Percentiles rank a stretch among this genome's conserved stretches.
Conservation (phyloP, 1,140 invertebrate species). For the Pogonomyrmex californicus region DNA sequence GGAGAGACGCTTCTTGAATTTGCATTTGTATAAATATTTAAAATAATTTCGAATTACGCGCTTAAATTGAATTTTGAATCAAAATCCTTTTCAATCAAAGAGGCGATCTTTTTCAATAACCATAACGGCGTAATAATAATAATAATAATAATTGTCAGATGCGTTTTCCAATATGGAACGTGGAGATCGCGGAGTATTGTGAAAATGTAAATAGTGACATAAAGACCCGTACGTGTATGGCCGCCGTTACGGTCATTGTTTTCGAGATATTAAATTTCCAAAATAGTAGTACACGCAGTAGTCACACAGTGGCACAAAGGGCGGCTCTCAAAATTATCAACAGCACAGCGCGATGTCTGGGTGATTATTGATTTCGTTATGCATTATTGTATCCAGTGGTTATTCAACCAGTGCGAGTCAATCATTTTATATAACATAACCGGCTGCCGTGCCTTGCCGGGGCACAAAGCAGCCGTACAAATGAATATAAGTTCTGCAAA, state of each 20-base stretch:
- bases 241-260: not conserved
- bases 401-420: conserved; percentile 52
- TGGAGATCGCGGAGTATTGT: not conserved
- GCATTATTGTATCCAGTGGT: conserved; percentile 54
- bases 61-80: no score
- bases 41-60: not conserved
- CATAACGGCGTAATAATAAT: not conserved
- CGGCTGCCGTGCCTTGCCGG: not conserved
- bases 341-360: not conserved
- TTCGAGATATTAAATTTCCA: conserved; percentile 49
- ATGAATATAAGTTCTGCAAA: conserved; percentile 31
- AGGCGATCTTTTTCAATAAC: not conserved
- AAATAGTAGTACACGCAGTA: conserved; percentile 7
- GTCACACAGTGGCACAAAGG: not conserved
- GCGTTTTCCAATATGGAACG: no score
- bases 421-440: conserved; percentile 51
- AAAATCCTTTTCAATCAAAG: no score
- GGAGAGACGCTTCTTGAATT: not conserved
- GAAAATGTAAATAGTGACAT: conserved; percentile 19
- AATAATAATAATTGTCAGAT: not conserved
- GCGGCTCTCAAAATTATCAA: conserved; percentile 19
- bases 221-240: not conserved
- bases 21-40: not conserved
- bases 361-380: conserved; percentile 49
- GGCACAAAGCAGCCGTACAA: conserved; percentile 19